Evolutionary conservation across 2,113 vertebrate genomes (phyloP), one percentile per base, ranked within the genome.

Genomic region (Scortum barcoo): DNA sequence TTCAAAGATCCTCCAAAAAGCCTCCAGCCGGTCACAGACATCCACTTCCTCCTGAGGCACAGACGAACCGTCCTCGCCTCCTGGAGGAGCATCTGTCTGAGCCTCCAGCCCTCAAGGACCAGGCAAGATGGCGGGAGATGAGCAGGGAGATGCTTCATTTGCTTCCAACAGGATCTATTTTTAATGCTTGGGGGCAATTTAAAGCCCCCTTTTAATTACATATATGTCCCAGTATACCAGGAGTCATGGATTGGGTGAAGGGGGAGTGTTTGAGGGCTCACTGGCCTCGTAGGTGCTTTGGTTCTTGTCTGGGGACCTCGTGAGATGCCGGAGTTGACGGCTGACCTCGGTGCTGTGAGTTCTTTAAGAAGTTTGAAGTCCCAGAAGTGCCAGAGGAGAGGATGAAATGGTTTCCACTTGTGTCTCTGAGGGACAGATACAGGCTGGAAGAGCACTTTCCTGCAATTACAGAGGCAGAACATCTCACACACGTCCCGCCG

Each of bases 121-220:
- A 46, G 72, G n/a, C 79, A 79, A 83, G 84, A 91, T 85, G 68
- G 83, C 40, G 26, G 36, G 80, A 91, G 83, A 87, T 80, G 86
- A 86, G 69, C 24, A 24, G n/a, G 46, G 79, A 76, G 89, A 92
- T 70, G 88, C 85, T 88, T 81, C 88, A 91, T 92, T 93, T 91
- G 80, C 91, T 88, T 81, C 72, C 76, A 83, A 58, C 57, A 46
- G 78, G 82, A 92, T 92, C 79, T 76, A 91, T 93, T 90, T 93
- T 92, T 93, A 91, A 94, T 93, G 89, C 82, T 48, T 56, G 81
- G 86, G 78, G 51, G 44, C 71, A 78, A 86, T 86, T 82, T 81
- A n/a, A 87, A 90, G 62, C 80, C 85, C 80, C 85, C 60, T 81
- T 84, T 92, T 89, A 92, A 92, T 89, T 91, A 86, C 85, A 88